phyloP scores from a whole-genome alignment of 2,113 vertebrate species.

The Gallinago media region DNA sequence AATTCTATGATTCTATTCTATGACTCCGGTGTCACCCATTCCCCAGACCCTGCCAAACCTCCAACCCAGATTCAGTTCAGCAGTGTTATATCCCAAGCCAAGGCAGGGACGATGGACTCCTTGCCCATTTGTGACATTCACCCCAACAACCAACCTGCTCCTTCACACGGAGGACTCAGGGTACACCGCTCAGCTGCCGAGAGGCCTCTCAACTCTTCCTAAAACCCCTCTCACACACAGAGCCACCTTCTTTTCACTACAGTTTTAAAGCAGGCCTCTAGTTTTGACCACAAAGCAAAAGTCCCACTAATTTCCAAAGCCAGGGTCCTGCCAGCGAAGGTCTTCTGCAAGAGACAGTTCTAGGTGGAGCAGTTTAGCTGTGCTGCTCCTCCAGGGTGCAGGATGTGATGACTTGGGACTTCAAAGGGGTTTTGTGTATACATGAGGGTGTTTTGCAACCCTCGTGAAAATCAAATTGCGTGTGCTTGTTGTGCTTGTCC shows the following conservation, averaged over 20 bases:
- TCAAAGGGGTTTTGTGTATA: not conserved
- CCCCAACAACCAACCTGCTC: not conserved
- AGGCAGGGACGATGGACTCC: fast-evolving
- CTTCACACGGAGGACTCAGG: fast-evolving
- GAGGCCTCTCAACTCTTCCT: not conserved
- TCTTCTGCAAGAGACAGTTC: not conserved
- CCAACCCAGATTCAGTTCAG: fast-evolving
- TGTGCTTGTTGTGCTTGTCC: slow-evolving; percentile 32
- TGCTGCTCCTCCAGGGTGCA: not conserved
- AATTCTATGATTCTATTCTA: not conserved
- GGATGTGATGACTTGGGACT: not conserved
- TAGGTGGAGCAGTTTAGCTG: not conserved
- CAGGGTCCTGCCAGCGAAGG: not conserved
- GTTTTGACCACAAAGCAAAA: not conserved
- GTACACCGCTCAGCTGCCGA: not conserved
- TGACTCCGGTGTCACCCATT: fast-evolving
- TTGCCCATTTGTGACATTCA: not conserved
- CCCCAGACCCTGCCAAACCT: not conserved
- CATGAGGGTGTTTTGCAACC: not conserved
- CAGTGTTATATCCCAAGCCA: not conserved
- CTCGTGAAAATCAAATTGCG: not conserved
- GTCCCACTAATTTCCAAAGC: fast-evolving
- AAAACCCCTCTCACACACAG: not conserved
- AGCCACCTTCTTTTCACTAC: not conserved
- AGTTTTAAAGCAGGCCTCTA: not conserved